Percentiles rank a stretch among this genome's conserved stretches.
Conservation (phyloP, 2,888 invertebrate genomes). For the Autographa gamma region DNA sequence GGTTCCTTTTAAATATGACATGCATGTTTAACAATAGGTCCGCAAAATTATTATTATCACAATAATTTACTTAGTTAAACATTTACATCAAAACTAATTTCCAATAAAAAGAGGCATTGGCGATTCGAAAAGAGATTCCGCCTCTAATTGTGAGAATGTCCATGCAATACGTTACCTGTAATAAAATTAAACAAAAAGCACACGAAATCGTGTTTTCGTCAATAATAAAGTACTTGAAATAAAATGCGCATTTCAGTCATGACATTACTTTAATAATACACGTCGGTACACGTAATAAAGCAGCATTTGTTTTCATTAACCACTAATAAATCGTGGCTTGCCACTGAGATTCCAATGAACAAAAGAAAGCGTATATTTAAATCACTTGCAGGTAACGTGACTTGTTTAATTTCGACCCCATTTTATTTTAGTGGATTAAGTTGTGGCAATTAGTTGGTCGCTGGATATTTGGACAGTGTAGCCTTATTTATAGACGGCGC, state of each 20-base stretch:
- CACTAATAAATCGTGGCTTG: slow-evolving; percentile 45
- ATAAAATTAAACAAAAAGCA: slow-evolving; percentile 4
- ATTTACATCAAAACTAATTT: no score
- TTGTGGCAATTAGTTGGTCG: slow-evolving; percentile 77
- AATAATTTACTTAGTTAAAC: no score
- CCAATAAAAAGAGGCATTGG: not conserved
- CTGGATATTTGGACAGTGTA: slow-evolving; percentile 74
- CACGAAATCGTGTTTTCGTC: not conserved
- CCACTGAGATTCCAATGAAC: slow-evolving; percentile 53
- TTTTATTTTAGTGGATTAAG: slow-evolving; percentile 82
- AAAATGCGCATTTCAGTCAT: not conserved
- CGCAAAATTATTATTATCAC: no score
- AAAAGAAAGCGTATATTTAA: slow-evolving; percentile 60
- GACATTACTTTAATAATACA: slow-evolving; percentile 4
- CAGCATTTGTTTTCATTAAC: slow-evolving; percentile 51
- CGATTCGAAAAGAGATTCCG: not conserved
- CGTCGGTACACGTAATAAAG: slow-evolving; percentile 11
- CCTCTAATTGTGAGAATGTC: not conserved
- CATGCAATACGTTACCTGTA: not conserved
- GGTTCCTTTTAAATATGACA: no score
- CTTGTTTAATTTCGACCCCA: slow-evolving; percentile 65
- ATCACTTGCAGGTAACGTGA: slow-evolving; percentile 62
- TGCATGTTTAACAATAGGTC: no score
- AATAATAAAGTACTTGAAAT: slow-evolving; percentile 1
- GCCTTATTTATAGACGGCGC: slow-evolving; percentile 75